Conservation (phyloP, 2,113 vertebrate species). For the Canis aureus region DNA sequence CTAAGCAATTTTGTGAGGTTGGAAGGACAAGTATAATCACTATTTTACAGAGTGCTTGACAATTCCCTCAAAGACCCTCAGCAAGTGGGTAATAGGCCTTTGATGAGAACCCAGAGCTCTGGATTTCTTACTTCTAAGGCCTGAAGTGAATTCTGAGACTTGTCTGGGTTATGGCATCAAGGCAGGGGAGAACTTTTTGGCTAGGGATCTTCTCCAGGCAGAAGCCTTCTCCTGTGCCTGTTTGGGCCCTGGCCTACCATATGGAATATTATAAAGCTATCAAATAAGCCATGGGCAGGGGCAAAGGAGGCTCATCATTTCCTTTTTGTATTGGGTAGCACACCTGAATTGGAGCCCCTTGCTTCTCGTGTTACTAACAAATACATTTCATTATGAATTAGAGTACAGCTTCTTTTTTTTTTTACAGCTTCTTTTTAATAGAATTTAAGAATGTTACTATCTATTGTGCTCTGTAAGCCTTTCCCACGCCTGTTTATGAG, state of each 20-base stretch:
- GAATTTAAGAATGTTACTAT: conserved; percentile 34
- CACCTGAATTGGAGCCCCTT: background rate
- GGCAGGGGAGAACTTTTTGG: background rate
- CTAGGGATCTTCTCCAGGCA: background rate
- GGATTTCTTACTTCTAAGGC: background rate
- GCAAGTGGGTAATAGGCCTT: background rate
- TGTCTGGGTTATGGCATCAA: background rate
- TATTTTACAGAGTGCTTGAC: conserved; percentile 22
- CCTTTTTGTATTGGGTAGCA: background rate
- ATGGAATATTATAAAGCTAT: background rate
- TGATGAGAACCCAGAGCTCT: background rate
- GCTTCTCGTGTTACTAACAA: conserved; percentile 33
- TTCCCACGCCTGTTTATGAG: conserved; percentile 35
- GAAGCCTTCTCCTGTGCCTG: background rate
- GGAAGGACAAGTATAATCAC: background rate
- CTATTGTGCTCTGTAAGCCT: conserved; percentile 35
- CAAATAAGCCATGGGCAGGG: background rate
- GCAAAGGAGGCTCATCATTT: background rate
- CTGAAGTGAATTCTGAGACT: conserved; percentile 2
- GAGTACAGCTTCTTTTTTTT: conserved; percentile 42
- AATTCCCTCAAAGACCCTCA: background rate
- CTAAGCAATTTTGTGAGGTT: conserved; percentile 13
- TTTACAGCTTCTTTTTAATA: conserved; percentile 48
- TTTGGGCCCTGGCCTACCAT: background rate
- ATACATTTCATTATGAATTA: conserved; percentile 34